A percentile compares a stretch with the other conserved stretches of the same genome.
Conservation (phyloP, 1,140 invertebrate species). For the Pseudomyrmex sp. region DNA sequence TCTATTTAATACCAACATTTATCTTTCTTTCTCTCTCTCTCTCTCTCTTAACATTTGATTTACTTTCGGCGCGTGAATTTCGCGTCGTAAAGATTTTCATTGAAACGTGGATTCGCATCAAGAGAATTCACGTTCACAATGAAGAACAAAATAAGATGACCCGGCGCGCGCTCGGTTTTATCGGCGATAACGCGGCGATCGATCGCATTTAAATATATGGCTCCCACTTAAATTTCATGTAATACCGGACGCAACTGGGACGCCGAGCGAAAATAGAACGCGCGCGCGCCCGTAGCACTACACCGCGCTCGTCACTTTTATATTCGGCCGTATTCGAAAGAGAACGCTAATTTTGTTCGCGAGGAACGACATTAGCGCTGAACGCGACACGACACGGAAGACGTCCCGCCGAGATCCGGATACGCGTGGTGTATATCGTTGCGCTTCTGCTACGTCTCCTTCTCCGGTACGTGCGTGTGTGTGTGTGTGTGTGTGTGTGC, state of each 20-base stretch:
- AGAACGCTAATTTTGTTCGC: slow-evolving; percentile 24
- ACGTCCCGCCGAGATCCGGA: slow-evolving; percentile 43
- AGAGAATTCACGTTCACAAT: no score
- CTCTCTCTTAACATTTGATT: background rate
- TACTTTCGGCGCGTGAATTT: background rate
- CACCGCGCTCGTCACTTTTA: slow-evolving; percentile 7
- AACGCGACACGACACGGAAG: slow-evolving; percentile 30
- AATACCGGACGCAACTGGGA: slow-evolving; percentile 48
- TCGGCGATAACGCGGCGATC: slow-evolving; percentile 37
- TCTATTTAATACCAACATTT: no score
- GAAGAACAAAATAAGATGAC: slow-evolving; percentile 51
- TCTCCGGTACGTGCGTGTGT: no score
- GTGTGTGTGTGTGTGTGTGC: background rate
- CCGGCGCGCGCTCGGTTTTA: slow-evolving; percentile 12
- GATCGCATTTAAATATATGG: slow-evolving; percentile 57
- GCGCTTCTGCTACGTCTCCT: background rate
- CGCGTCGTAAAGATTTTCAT: background rate
- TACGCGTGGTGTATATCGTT: slow-evolving; percentile 7
- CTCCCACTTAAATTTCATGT: slow-evolving; percentile 57
- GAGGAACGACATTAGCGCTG: slow-evolving; percentile 19
- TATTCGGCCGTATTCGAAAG: slow-evolving; percentile 33
- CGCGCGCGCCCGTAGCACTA: background rate
- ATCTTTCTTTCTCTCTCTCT: background rate
- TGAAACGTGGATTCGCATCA: background rate
- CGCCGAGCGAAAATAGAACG: slow-evolving; percentile 51